Conservation (phyloP, 2,113 vertebrate genomes). For the Saguinus midas region DNA sequence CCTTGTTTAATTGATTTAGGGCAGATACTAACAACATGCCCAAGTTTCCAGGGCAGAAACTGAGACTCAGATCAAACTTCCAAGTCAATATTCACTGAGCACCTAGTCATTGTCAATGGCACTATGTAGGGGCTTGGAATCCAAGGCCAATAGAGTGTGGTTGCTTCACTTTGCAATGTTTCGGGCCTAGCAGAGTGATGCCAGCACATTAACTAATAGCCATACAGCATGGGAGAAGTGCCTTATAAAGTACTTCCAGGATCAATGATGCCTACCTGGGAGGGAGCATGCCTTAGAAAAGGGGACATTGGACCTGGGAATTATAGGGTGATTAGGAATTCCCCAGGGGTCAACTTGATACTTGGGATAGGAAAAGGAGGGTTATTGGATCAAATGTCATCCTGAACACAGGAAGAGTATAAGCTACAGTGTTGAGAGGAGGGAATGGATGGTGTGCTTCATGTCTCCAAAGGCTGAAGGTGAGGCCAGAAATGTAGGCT, state of each 20-base stretch:
- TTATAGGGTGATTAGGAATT: neutral
- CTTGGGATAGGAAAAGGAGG: neutral
- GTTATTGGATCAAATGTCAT: neutral
- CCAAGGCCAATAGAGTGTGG: neutral
- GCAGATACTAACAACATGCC: neutral
- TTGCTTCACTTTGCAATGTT: neutral
- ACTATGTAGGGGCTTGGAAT: neutral
- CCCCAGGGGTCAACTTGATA: neutral
- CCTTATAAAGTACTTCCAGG: neutral
- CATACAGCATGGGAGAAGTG: neutral
- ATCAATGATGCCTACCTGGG: neutral
- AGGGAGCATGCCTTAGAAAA: neutral
- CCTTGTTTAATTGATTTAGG: neutral
- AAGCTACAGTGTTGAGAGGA: neutral
- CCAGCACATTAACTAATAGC: neutral
- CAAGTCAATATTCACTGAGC: neutral
- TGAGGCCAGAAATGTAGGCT: neutral
- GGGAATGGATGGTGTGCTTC: rapidly evolving
- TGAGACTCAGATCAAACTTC: neutral
- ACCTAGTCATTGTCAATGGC: neutral
- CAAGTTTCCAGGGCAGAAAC: neutral
- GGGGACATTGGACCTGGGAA: neutral
- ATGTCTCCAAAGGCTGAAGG: neutral
- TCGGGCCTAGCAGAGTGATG: neutral
- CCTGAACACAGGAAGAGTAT: neutral